A percentile compares a stretch with the other conserved stretches of the same genome.
Evolutionary conservation across 2,797 vertebrate genomes (phyloP).

Genomic region (Huso huso): DNA sequence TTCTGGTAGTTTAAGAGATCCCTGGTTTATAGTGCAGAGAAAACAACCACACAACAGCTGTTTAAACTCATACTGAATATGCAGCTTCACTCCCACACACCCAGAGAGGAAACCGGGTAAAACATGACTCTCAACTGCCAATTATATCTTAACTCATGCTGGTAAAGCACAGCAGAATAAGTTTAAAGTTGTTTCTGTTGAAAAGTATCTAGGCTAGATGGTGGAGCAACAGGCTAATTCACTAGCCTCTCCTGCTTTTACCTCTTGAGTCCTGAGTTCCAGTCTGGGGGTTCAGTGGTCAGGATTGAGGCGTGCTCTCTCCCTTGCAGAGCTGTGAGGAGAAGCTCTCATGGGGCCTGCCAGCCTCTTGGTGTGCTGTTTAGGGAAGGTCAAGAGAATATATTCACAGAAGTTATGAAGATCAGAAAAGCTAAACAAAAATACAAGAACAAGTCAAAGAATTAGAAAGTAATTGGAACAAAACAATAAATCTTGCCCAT

Average conservation of each 20-base stretch:
- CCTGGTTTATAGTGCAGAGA: neutral
- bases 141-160: conserved; percentile 19
- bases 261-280: too few species aligned
- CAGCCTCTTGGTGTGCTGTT: too few species aligned
- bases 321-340: too few species aligned
- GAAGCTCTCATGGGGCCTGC: too few species aligned
- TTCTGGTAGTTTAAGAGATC: neutral
- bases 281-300: too few species aligned
- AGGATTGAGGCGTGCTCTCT: too few species aligned
- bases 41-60: conserved; percentile 6
- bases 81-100: conserved; percentile 11
- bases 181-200: neutral
- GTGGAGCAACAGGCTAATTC: conserved; percentile 1
- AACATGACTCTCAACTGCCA: conserved; percentile 14
- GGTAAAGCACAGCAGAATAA: neutral
- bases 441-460: too few species aligned
- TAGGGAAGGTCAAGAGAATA: too few species aligned
- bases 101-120: conserved; percentile 4
- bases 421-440: too few species aligned
- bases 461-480: too few species aligned
- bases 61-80: conserved; percentile 11
- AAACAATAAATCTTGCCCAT: too few species aligned
- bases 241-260: neutral
- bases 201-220: neutral
- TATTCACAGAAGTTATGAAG: too few species aligned